Conservation (phyloP, 2,888 invertebrate genomes). For the Halictus quadricinctus region DNA sequence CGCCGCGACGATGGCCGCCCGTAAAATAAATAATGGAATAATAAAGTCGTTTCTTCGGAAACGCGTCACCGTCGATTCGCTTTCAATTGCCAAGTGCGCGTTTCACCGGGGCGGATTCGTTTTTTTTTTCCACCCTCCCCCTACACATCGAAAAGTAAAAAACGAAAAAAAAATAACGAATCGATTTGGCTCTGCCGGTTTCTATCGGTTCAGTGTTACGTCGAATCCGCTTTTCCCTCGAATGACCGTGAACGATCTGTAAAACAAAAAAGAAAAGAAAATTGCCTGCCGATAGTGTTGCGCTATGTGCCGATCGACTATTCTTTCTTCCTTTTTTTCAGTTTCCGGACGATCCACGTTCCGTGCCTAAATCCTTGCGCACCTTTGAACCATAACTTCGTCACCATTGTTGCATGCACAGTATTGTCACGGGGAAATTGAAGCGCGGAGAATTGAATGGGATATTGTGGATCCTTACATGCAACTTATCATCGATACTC, state of each 20-base stretch:
- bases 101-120: constrained; percentile 21
- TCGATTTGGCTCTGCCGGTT: constrained; percentile 23
- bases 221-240: constrained; percentile 65
- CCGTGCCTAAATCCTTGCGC: constrained; percentile 22
- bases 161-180: constrained; percentile 8
- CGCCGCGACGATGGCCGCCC: constrained; percentile 73
- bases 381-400: constrained; percentile 16
- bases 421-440: constrained; percentile 14
- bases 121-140: not conserved
- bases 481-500: no score
- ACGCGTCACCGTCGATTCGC: constrained; percentile 51
- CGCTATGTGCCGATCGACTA: constrained; percentile 34
- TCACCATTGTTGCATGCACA: constrained; percentile 20
- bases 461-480: not conserved
- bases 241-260: constrained; percentile 50
- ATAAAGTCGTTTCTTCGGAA: constrained; percentile 56
- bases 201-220: constrained; percentile 60
- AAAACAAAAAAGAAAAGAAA: constrained; percentile 37
- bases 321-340: not conserved
- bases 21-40: constrained; percentile 80
- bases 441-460: not conserved
- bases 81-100: constrained; percentile 56
- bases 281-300: constrained; percentile 24
- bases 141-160: not conserved
- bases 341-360: constrained; percentile 35